Base-by-base conservation (phyloP, 2,888 invertebrate genomes). In the Callinectes sapidus region DNA sequence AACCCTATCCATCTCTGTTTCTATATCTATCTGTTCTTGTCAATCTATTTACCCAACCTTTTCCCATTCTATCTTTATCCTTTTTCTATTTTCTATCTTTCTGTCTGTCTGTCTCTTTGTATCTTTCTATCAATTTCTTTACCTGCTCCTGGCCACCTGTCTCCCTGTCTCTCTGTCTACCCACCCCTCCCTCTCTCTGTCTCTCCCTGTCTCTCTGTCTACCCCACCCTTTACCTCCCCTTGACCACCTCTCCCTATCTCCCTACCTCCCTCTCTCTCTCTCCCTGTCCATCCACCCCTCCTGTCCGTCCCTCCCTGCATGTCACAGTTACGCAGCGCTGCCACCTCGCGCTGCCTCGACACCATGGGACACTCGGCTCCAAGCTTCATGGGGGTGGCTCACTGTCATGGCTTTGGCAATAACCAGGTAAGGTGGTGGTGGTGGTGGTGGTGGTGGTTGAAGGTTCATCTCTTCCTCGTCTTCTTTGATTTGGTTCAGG, bases 401-500 rank as follows among this genome's bases (percentile, higher is more conserved):
- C 97, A 97, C 91, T 99, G 99, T 95, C 99, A 99, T 96, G 99
- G 99, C 42, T 97, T 97, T 95, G 99, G 99, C 93, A 99, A 98
- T 95, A 99, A 99, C 96, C 97, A 94, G 93, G 94, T 94, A 89
- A 90, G 92, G 55, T 61, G 32, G n/a, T 35, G 77, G 54, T 39
- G 28, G 28, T 2, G 71, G 6, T 61, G 71, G 10, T 71, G 28
- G 2, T 71, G 71, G n/a, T 71, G 28, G 2, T 71, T 28, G n/a
- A 10, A 28, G 28, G 23, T 28, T 32, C 16, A 66, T 32, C 23
- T 35, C 8, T 61, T 39, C 28, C n/a, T 8, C 55, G 55, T 55
- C 23, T 3, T 61, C 23, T 18, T 61, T 61, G 16, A 23, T 61
- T 23, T 48, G 48, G 48, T 48, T 48, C 8, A 48, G 48, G 48